A percentile compares a stretch with the other conserved stretches of the same genome.
Evolutionary conservation across 2,113 vertebrate genomes (phyloP).

Genomic region (Tor tambroides): DNA sequence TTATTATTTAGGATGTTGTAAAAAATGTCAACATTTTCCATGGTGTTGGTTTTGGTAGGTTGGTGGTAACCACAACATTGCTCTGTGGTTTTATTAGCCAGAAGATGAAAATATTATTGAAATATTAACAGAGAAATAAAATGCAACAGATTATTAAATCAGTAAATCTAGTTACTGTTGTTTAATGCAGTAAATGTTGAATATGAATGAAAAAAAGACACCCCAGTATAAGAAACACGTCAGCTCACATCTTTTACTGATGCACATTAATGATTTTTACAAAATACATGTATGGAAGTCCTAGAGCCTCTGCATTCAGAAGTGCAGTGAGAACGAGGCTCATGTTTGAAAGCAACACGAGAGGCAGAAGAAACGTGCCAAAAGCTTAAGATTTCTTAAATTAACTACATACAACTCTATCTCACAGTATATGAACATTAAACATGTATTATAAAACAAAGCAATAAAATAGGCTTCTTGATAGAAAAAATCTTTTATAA

Average conservation of each 20-base stretch:
- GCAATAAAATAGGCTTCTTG: constrained; percentile 64
- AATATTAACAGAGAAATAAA: neutral
- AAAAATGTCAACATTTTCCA: no score
- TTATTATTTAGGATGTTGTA: no score
- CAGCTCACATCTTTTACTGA: constrained; percentile 68
- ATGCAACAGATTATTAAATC: neutral
- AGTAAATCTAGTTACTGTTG: neutral
- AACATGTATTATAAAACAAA: constrained; percentile 68
- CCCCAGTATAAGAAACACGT: constrained; percentile 46
- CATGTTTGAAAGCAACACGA: constrained; percentile 39
- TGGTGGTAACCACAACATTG: no score
- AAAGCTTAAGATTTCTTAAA: constrained; percentile 57
- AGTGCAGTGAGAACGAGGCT: constrained; percentile 30
- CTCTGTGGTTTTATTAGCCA: no score
- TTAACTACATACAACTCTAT: constrained; percentile 66
- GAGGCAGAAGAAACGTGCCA: constrained; percentile 51
- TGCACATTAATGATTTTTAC: constrained; percentile 63
- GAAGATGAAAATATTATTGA: neutral
- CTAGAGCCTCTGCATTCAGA: constrained; percentile 55
- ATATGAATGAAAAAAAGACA: constrained; percentile 28
- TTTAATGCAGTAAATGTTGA: no score
- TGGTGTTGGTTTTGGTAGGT: no score
- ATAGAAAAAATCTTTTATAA: constrained; percentile 54
- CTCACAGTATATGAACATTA: constrained; percentile 65
- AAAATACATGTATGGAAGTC: constrained; percentile 65